Conservation (phyloP, 2,113 vertebrate genomes). For the Pedetes capensis region DNA sequence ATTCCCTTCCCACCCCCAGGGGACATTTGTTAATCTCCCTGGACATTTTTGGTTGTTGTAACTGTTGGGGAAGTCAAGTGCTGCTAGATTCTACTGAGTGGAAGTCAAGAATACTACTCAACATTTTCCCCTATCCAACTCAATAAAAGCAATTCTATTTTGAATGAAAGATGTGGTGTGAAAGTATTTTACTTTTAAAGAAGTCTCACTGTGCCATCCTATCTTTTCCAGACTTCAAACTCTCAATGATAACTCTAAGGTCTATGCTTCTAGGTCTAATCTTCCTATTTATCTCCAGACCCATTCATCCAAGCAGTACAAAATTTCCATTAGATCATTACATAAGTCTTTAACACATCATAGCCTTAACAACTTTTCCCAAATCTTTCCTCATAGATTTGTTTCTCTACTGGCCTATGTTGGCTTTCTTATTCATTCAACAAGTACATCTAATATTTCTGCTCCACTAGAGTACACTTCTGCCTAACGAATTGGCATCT, state of each 20-base stretch:
- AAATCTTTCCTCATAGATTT: neutral
- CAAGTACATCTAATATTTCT: neutral
- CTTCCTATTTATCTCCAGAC: neutral
- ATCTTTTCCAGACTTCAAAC: neutral
- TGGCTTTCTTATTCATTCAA: neutral
- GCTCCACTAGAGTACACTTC: neutral
- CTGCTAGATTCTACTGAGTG: neutral
- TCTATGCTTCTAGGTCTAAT: neutral
- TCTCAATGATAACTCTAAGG: neutral
- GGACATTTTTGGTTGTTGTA: neutral
- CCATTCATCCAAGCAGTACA: neutral
- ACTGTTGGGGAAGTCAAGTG: neutral
- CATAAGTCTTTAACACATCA: neutral
- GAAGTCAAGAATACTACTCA: neutral
- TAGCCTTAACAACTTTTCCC: neutral
- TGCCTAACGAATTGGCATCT: neutral
- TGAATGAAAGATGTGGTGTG: neutral
- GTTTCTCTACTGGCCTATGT: neutral
- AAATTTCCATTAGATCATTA: neutral
- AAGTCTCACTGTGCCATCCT: neutral
- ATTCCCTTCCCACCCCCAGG: neutral
- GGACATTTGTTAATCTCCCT: neutral
- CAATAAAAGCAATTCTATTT: neutral
- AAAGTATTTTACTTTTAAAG: neutral
- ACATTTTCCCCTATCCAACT: neutral